phyloP scores from a whole-genome alignment of 2,797 vertebrate species.

The Nasua narica region DNA sequence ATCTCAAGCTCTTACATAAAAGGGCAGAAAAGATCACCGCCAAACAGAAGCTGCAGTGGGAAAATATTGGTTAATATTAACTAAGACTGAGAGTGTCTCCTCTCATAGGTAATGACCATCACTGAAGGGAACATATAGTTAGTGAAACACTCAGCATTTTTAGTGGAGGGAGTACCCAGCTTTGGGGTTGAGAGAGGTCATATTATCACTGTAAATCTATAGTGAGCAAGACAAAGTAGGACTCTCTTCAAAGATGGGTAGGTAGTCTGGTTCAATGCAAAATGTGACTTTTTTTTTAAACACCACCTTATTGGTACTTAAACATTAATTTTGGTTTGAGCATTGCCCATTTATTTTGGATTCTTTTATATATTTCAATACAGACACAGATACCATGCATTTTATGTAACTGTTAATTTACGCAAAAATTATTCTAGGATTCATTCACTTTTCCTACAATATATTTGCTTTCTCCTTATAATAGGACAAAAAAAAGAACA shows the following conservation, averaged over 20 bases:
- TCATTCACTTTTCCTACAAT: conserved; percentile 51
- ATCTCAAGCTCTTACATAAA: conserved; percentile 10
- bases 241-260: conserved; percentile 12
- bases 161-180: neutral
- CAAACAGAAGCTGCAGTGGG: neutral
- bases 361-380: conserved; percentile 9
- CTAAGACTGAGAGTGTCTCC: neutral
- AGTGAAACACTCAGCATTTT: neutral
- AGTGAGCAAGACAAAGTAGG: neutral
- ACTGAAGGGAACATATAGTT: neutral
- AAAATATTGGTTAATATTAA: neutral
- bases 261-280: neutral
- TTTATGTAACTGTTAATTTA: conserved; percentile 26
- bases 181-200: neutral
- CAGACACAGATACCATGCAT: neutral
- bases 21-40: conserved; percentile 6
- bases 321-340: conserved; percentile 42
- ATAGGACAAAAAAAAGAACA: conserved; percentile 76
- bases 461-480: conserved; percentile 57
- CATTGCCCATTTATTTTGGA: neutral
- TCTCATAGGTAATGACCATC: neutral
- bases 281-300: neutral
- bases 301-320: neutral
- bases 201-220: neutral
- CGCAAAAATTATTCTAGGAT: neutral